phyloP scores from a whole-genome alignment of 1,140 invertebrate species.

The Heterodera schachtii region DNA sequence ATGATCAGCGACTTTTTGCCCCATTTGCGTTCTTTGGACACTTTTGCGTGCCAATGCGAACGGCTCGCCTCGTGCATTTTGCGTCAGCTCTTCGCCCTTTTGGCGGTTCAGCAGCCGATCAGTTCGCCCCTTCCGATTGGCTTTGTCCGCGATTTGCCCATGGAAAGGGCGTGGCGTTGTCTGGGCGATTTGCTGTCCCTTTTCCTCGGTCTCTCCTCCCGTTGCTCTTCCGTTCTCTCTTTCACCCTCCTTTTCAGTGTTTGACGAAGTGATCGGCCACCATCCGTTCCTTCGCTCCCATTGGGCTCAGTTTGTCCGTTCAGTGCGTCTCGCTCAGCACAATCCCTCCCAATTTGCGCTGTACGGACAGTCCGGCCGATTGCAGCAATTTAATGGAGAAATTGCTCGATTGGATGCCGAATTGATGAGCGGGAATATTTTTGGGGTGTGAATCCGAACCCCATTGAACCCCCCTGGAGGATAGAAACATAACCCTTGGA shows the following conservation, averaged over 20 bases:
- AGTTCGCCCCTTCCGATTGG: background rate
- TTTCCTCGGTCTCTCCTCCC: constrained; percentile 67
- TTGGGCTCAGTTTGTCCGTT: constrained; percentile 75
- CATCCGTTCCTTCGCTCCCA: constrained; percentile 73
- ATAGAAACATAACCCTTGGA: too few species aligned
- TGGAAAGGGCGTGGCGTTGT: constrained; percentile 35
- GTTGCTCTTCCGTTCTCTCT: background rate
- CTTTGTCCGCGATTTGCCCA: background rate
- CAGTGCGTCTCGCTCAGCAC: constrained; percentile 74
- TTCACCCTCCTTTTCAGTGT: constrained; percentile 62
- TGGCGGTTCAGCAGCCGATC: background rate
- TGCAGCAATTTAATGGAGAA: constrained; percentile 74
- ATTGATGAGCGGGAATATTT: constrained; percentile 73
- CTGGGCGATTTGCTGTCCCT: constrained; percentile 73
- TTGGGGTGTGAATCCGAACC: constrained; percentile 68
- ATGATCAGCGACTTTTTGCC: constrained; percentile 47
- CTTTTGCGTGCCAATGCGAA: constrained; percentile 74
- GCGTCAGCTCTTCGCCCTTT: constrained; percentile 73
- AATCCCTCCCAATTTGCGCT: constrained; percentile 73
- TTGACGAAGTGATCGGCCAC: constrained; percentile 75
- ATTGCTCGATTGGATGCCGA: constrained; percentile 73
- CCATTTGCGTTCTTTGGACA: constrained; percentile 70
- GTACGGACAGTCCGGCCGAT: constrained; percentile 67
- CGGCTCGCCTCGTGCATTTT: constrained; percentile 74
- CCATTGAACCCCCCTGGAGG: too few species aligned